Percentiles rank a stretch among this genome's conserved stretches.
phyloP scores from a whole-genome alignment of 2,888 invertebrate genomes.

The Eilema caniola region DNA sequence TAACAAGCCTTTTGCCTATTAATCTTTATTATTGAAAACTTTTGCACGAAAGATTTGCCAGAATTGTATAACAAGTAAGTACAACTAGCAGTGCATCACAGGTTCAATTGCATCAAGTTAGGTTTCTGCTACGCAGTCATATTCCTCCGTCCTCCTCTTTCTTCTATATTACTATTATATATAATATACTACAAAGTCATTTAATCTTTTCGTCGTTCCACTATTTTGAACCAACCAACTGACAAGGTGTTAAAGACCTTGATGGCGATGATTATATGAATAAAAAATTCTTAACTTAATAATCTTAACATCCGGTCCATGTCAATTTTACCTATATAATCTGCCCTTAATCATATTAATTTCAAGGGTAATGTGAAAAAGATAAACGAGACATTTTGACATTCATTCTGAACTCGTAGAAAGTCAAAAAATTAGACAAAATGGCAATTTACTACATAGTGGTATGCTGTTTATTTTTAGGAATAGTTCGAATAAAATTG shows the following conservation, averaged over 20 bases:
- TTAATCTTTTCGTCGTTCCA: too few relatives aligned
- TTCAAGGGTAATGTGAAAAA: background rate
- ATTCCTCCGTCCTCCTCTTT: too few relatives aligned
- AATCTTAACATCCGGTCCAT: slow-evolving; percentile 2
- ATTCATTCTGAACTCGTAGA: too few relatives aligned
- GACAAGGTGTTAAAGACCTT: slow-evolving; percentile 2
- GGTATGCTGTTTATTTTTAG: background rate
- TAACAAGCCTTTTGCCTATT: slow-evolving; percentile 24
- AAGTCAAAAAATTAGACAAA: background rate
- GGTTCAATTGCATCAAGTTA: too few relatives aligned
- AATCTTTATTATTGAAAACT: slow-evolving; percentile 1
- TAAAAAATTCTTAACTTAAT: background rate
- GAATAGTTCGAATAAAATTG: background rate
- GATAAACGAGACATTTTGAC: background rate
- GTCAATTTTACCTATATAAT: slow-evolving; percentile 2
- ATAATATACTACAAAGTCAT: too few relatives aligned
- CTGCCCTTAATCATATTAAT: background rate
- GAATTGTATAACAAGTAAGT: too few relatives aligned
- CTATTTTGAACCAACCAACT: background rate
- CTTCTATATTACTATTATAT: too few relatives aligned
- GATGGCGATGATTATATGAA: background rate
- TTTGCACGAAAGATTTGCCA: too few relatives aligned
- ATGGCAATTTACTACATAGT: background rate
- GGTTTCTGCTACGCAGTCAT: too few relatives aligned
- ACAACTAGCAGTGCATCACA: too few relatives aligned